Conservation (phyloP, 2,797 vertebrate genomes). For the Sebastes jordani region DNA sequence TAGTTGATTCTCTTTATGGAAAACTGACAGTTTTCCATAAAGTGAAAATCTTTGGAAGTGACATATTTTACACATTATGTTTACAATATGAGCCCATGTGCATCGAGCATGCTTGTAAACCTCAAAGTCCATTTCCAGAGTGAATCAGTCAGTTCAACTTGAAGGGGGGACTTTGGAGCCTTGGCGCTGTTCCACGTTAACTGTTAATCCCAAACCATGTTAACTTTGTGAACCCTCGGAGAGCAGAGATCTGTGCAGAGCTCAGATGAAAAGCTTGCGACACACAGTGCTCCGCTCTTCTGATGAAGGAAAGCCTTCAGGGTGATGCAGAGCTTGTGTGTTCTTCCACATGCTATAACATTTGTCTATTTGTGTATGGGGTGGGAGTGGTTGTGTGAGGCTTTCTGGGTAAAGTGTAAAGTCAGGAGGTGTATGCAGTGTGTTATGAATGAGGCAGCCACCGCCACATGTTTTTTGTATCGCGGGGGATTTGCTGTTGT, state of each 20-base stretch:
- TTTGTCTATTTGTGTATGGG: not conserved
- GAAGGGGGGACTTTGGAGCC: conserved; percentile 44
- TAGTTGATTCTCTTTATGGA: not conserved
- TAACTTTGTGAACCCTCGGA: not conserved
- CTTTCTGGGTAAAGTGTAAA: not conserved
- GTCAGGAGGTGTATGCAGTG: not conserved
- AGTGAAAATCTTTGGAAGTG: not conserved
- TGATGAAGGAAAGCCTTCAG: conserved; percentile 9
- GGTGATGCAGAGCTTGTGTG: not conserved
- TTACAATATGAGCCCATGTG: not conserved
- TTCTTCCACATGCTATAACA: not conserved
- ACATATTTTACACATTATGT: not conserved
- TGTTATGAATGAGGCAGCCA: not conserved
- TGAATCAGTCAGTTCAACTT: not conserved
- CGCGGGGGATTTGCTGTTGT: not conserved
- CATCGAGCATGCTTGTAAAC: not conserved
- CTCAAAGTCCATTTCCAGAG: not conserved
- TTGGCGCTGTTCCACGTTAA: conserved; percentile 2
- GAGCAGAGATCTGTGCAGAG: conserved; percentile 21
- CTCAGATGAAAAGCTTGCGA: conserved; percentile 6
- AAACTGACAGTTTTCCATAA: not conserved
- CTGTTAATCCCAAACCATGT: conserved; percentile 42
- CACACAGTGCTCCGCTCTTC: not conserved
- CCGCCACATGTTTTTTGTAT: not conserved
- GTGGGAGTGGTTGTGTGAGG: not conserved